These are phyloP conservation scores for Harpalus rubripes DNA, from an alignment of 2,888 invertebrate genomes.

Conservation along the genomic window DNA sequence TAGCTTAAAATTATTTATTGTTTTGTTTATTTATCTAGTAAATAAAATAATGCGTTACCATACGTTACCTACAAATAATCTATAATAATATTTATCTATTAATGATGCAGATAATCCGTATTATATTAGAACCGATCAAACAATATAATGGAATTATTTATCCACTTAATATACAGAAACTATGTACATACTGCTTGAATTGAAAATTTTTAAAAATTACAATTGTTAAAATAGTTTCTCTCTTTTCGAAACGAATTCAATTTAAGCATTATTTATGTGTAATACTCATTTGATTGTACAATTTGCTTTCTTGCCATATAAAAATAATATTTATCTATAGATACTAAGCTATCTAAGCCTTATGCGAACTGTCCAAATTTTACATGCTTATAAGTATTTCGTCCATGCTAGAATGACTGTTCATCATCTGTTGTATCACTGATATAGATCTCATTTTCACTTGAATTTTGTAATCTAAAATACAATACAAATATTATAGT, in stretches of 20 bases:
- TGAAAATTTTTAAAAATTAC: background rate
- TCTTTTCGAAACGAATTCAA: background rate
- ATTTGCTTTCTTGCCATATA: slow-evolving; percentile 27
- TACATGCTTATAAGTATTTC: slow-evolving; percentile 34
- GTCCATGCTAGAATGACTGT: slow-evolving; percentile 26
- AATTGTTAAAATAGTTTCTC: too few species aligned
- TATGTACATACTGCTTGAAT: background rate
- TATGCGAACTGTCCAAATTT: slow-evolving; percentile 42
- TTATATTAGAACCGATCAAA: slow-evolving; percentile 18
- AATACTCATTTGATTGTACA: background rate
- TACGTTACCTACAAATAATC: background rate
- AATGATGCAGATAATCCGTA: background rate
- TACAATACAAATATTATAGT: slow-evolving; percentile 10
- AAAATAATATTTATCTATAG: slow-evolving; percentile 36
- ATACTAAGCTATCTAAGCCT: slow-evolving; percentile 44
- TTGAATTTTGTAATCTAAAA: slow-evolving; percentile 15
- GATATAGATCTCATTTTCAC: slow-evolving; percentile 11
- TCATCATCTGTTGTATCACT: slow-evolving; percentile 13
- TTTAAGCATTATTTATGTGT: background rate
- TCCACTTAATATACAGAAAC: background rate
- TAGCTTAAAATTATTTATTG: too few species aligned
- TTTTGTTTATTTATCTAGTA: too few species aligned
- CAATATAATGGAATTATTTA: slow-evolving; percentile 45
- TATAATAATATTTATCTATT: background rate
- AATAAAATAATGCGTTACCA: background rate